phyloP scores from a whole-genome alignment of 2,797 vertebrate species.

The Mormyrus hasselquistii region DNA sequence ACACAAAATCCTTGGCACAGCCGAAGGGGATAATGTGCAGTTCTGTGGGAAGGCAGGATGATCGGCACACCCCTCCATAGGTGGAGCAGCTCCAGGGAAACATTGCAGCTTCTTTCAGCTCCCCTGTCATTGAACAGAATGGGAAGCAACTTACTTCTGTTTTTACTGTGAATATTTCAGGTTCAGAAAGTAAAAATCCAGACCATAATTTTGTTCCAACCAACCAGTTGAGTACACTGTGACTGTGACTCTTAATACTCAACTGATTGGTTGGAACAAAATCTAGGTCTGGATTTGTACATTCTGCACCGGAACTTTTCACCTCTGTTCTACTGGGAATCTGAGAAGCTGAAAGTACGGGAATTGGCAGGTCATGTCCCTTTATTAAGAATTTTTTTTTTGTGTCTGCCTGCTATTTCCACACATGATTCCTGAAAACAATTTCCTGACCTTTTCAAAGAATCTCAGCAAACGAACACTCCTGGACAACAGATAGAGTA shows the following conservation, averaged over 20 bases:
- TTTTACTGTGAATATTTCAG: not conserved
- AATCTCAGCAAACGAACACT: not conserved
- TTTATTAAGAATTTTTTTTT: not conserved
- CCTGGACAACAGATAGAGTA: not conserved
- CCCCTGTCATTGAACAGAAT: constrained; percentile 13
- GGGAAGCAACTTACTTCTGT: not conserved
- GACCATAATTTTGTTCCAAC: not conserved
- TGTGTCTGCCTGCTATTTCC: not conserved
- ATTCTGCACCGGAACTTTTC: not conserved
- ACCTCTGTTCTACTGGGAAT: not conserved
- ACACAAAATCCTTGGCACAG: constrained; percentile 38
- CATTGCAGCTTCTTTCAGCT: constrained; percentile 9
- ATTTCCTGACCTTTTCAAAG: not conserved
- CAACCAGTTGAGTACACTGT: not conserved
- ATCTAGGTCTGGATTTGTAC: not conserved
- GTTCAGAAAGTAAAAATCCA: not conserved
- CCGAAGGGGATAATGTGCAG: constrained; percentile 35
- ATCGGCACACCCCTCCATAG: constrained; percentile 35
- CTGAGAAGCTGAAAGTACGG: not conserved
- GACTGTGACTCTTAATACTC: not conserved
- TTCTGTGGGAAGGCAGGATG: constrained; percentile 36
- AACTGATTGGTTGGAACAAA: not conserved
- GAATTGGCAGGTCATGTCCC: not conserved
- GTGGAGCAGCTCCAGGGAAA: constrained; percentile 34
- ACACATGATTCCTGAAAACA: not conserved